phyloP scores from a whole-genome alignment of 2,797 vertebrate species.

The Chaenodraco wilsoni region DNA sequence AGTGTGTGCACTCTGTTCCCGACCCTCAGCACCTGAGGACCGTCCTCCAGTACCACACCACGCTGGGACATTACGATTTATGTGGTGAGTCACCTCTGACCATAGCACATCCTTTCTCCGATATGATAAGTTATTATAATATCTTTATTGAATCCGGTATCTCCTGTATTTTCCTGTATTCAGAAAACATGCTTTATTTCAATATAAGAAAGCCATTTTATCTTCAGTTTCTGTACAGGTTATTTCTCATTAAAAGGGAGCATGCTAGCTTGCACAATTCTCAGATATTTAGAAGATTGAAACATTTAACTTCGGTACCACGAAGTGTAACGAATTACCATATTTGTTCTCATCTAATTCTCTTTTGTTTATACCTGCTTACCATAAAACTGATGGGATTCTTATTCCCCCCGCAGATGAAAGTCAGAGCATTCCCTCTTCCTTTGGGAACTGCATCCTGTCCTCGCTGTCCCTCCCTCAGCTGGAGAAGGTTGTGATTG shows the following conservation, averaged over 20 bases:
- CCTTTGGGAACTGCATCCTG: constrained; percentile 81
- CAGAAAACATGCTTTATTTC: background rate
- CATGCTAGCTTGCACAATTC: background rate
- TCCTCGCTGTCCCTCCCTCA: constrained; percentile 76
- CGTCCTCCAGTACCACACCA: constrained; percentile 65
- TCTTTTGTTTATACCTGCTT: background rate
- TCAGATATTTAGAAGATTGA: background rate
- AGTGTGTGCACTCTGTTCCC: constrained; percentile 78
- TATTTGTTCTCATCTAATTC: background rate
- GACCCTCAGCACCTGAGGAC: constrained; percentile 73
- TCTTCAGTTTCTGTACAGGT: background rate
- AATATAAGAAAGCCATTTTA: background rate
- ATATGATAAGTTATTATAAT: no score
- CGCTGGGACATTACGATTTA: constrained; percentile 70
- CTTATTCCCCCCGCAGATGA: constrained; percentile 59
- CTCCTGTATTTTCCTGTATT: no score
- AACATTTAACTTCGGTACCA: accelerated
- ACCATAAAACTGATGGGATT: background rate
- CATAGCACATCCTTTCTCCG: background rate
- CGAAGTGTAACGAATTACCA: background rate
- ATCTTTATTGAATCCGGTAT: no score
- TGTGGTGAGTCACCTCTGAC: constrained; percentile 55
- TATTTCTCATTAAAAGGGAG: background rate
- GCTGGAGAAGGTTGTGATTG: constrained; percentile 77
- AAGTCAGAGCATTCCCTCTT: constrained; percentile 64